Evolutionary conservation across 2,113 vertebrate genomes (phyloP), one percentile per base, ranked within the genome.

Genomic region (Corythornis cristatus): DNA sequence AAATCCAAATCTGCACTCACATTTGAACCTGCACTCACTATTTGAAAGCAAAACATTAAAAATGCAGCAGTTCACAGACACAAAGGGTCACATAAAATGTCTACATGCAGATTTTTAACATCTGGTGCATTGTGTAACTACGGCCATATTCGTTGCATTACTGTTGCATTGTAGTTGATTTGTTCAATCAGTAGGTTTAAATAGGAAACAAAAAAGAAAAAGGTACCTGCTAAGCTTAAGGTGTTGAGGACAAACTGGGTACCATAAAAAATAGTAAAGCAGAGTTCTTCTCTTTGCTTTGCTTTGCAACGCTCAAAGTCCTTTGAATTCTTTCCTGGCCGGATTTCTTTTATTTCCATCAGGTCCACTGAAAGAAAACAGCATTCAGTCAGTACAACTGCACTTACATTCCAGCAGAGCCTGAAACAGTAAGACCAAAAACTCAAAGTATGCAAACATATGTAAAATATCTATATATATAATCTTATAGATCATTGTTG

Each of bases 241-340:
- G 99, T 99, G 98, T 96, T 99, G 88, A 99, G 98, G 31, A 99
- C 98, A 92, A 99, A 99, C 94, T 99, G 98, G 18, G 98, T 98
- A 62, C 99, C 99, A 6, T 99, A 99, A 82, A 99, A 98, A 95
- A 99, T 94, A 15, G 98, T 98, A 91, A 99, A 99, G 95, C 99
- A 99, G 81, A 97, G 97, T 26, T 98, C 98, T 56, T 99, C 98
- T 29, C 98, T 97, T 70, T 98, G 98, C 73, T 97, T 98, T 8
- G 98, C 98, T 93, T 98, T 99, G n/a, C 98, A 98, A 7, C 99
- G 98, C 66, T 99, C 99, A 72, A 99, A 99, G 86, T 99, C 99
- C 91, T 99, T 99, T 29, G 98, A 98, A 96, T 98, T 99, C 92
- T 98, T 99, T 37, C 99, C 99, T 1, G 97, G 98, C 3, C 99